Percentiles rank a stretch among this genome's conserved stretches.
Conservation (phyloP, 2,113 vertebrate species). For the Cacatua alba region DNA sequence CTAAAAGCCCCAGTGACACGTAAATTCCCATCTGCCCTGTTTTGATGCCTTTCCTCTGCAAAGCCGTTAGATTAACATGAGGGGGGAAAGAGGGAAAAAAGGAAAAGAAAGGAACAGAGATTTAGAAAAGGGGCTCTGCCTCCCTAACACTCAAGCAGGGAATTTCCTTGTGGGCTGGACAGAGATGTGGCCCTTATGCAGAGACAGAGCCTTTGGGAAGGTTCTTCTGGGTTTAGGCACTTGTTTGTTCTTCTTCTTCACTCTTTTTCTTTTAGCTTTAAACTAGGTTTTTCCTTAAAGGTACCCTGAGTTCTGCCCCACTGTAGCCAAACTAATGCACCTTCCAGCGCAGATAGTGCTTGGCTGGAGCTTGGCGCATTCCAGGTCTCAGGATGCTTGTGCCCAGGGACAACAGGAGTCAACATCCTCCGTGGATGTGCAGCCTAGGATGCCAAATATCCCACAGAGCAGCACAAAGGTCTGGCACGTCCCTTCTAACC, state of each 20-base stretch:
- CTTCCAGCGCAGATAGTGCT: not conserved
- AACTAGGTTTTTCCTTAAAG: not conserved
- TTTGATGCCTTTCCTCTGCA: not conserved
- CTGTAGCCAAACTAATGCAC: not conserved
- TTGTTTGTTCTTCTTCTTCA: not conserved
- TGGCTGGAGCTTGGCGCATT: not conserved
- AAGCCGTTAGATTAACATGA: not conserved
- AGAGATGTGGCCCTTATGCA: not conserved
- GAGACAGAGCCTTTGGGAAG: not conserved
- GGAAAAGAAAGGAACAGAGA: not conserved
- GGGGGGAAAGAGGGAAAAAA: not conserved
- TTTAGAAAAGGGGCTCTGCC: slow-evolving; percentile 5
- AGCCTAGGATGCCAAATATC: not conserved
- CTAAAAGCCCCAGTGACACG: not conserved
- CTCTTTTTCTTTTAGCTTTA: not conserved
- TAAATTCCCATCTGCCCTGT: not conserved
- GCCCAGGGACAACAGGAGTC: not conserved
- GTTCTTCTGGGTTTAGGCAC: not conserved
- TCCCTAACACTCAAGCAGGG: not conserved
- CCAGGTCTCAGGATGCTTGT: not conserved
- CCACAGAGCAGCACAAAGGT: fast-evolving
- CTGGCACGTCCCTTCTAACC: not conserved
- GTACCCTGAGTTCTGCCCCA: not conserved
- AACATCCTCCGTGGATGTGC: fast-evolving
- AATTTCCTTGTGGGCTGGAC: not conserved